These are phyloP conservation scores for Sardina pilchardus DNA, from an alignment of 2,113 vertebrate species.

Conservation along the genomic window DNA sequence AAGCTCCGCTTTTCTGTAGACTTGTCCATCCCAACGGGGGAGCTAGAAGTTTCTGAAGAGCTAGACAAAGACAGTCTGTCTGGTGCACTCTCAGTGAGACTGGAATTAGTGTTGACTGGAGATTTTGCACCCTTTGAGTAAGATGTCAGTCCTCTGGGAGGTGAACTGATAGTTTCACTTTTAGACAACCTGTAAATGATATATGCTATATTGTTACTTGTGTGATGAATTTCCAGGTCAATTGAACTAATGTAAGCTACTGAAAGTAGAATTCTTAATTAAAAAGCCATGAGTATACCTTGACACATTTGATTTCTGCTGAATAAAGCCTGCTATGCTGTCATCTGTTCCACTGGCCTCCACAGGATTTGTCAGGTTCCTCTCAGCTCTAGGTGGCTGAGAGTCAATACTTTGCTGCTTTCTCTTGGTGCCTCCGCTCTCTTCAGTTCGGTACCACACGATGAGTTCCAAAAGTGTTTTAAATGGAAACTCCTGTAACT, in stretches of 20 bases:
- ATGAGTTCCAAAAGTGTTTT: slow-evolving; percentile 91
- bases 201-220: not conserved
- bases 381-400: not conserved
- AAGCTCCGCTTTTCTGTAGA: slow-evolving; percentile 56
- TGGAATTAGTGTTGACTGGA: not conserved
- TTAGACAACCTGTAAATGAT: not conserved
- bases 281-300: not conserved
- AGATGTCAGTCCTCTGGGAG: not conserved
- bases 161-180: not conserved
- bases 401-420: slow-evolving; percentile 16
- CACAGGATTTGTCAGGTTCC: slow-evolving; percentile 12
- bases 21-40: slow-evolving; percentile 42
- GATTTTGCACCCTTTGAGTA: not conserved
- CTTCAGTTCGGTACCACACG: slow-evolving; percentile 80
- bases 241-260: not conserved
- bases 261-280: not conserved
- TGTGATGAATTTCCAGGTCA: not conserved
- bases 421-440: slow-evolving; percentile 47
- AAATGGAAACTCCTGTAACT: slow-evolving; percentile 72
- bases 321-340: not conserved
- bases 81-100: not conserved
- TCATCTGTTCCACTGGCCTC: not conserved
- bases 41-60: not conserved
- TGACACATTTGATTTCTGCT: not conserved
- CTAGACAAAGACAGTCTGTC: not conserved